Evolutionary conservation across 2,888 invertebrate species (phyloP).

Genomic region (Dusona sp.): DNA sequence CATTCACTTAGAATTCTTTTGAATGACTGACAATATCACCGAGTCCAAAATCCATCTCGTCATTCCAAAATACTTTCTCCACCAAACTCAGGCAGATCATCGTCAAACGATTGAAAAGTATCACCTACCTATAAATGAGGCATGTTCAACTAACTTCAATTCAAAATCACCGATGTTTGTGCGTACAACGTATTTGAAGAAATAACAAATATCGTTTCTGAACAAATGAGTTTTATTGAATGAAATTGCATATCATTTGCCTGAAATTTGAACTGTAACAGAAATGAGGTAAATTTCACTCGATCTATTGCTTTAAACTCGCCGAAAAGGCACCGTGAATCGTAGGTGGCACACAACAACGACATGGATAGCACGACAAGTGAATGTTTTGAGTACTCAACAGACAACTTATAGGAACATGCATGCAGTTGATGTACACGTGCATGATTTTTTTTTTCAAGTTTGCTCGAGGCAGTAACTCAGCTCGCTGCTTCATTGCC

Average conservation of each 20-base stretch:
- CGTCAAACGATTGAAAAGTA: not conserved
- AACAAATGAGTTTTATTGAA: not conserved
- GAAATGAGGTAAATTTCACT: not conserved
- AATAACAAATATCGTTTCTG: not conserved
- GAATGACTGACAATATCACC: not conserved
- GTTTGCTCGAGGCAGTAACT: conserved; percentile 9
- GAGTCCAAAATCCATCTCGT: not conserved
- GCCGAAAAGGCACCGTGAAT: not conserved
- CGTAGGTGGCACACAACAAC: not conserved
- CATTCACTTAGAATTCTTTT: too few species aligned
- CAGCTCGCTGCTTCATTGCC: conserved; percentile 28
- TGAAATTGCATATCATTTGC: not conserved
- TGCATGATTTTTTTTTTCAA: not conserved
- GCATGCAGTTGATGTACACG: conserved; percentile 15
- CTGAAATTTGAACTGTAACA: not conserved
- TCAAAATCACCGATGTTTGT: not conserved
- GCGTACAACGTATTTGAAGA: not conserved
- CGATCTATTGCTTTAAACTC: conserved; percentile 2
- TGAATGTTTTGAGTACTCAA: conserved; percentile 22
- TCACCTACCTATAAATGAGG: not conserved
- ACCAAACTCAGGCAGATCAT: not conserved
- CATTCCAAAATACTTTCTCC: not conserved
- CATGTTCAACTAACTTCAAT: not conserved
- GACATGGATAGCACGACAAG: not conserved
- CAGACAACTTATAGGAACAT: not conserved